Evolutionary conservation across 2,888 invertebrate genomes (phyloP), one percentile per base, ranked within the genome.

Genomic region (Palloptera scutellata): DNA sequence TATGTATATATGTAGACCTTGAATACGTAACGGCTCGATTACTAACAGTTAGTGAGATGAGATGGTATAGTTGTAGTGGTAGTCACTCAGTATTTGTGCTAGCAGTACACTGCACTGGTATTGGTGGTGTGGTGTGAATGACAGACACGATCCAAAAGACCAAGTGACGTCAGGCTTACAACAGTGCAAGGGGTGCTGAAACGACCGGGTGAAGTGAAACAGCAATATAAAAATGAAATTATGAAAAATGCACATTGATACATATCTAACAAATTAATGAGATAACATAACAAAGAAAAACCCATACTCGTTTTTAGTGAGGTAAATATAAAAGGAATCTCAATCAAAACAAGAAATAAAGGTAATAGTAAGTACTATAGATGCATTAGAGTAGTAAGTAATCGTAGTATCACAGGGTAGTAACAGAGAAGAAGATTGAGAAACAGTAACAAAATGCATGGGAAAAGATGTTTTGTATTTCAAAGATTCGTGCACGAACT

Each of bases 1-100:
- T 42, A 30, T 57, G 41, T 66, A 15, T n/a, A 15, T 63, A 30
- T 45, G 69, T 69, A 71, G 73, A 75, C 74, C 75, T 75, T 75
- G 74, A 75, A 73, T 72, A 74, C 72, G 71, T 75, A 75, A 74
- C 75, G 74, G 75, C 75, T 73, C 67, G 67, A 72, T 64, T 61
- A 63, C 69, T 62, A 69, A 69, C 71, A 55, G 62, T 69, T 66
- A 66, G 69, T 60, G 66, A 58, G 11, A n/a, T 60, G 66, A 58
- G 11, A n/a, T 15, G 19, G 57, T 15, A 9, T 41, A 3, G 1
- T 20, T 54, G 17, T 19, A n/a, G 54, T 54, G 20, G 19, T 54
- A 48, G 13, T 48, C 48, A 15, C 2, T n/a, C 48, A 48, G 13
- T 48, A 3, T 15, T 19, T 57, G 55, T 54, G 40, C 54, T 45